Conservation (phyloP, 2,797 vertebrate species). For the Momotus momota region DNA sequence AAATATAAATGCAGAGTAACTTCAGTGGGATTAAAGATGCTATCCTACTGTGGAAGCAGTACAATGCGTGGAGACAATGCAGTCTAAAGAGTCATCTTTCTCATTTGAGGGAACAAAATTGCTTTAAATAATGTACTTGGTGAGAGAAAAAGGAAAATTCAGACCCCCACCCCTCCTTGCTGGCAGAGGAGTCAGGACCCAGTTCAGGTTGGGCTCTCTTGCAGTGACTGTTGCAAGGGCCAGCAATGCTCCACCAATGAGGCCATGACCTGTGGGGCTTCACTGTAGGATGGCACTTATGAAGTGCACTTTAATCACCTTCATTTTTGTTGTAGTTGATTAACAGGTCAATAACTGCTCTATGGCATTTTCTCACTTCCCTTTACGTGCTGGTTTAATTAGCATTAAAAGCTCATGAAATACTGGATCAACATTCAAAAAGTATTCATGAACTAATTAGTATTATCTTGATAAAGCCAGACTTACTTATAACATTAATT, state of each 20-base stretch:
- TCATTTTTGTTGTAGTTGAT: background rate
- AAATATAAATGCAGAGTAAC: background rate
- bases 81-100: background rate
- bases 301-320: background rate
- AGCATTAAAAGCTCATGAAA: background rate
- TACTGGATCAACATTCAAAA: background rate
- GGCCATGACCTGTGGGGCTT: background rate
- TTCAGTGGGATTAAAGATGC: background rate
- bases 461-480: background rate
- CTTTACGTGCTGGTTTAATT: background rate
- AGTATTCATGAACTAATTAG: background rate
- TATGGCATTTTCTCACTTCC: background rate
- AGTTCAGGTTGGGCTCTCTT: background rate
- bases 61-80: background rate
- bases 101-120: background rate
- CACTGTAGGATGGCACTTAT: background rate
- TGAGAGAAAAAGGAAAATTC: background rate
- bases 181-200: background rate
- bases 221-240: background rate
- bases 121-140: background rate
- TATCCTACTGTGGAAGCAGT: background rate
- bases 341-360: background rate
- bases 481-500: background rate
- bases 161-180: background rate
- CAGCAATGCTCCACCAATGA: background rate